Conservation (phyloP, 2,797 vertebrate genomes). For the Zalophus californianus region DNA sequence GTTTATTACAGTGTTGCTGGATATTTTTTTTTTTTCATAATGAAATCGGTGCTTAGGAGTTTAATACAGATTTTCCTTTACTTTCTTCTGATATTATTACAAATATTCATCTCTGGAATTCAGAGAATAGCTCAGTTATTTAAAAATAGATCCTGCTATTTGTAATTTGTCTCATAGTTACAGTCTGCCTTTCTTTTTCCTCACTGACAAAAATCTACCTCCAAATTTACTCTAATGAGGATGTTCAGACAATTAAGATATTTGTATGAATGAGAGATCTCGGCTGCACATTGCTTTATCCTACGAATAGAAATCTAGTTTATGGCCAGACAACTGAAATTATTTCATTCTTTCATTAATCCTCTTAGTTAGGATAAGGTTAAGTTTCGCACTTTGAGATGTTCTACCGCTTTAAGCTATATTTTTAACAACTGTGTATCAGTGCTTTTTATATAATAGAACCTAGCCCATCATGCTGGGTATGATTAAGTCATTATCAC, state of each 20-base stretch:
- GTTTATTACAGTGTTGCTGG: background rate
- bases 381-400: background rate
- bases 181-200: background rate
- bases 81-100: background rate
- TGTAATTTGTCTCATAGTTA: background rate
- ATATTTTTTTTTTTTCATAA: constrained; percentile 1
- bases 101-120: background rate
- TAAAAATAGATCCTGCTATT: background rate
- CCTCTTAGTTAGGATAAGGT: background rate
- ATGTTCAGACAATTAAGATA: background rate
- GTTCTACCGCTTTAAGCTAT: background rate
- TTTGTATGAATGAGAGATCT: background rate
- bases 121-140: background rate
- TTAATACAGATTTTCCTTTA: background rate
- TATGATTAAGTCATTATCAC: background rate
- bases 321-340: background rate
- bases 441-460: background rate
- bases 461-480: background rate
- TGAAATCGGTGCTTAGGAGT: constrained; percentile 9
- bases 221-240: background rate
- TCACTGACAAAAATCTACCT: background rate
- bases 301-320: background rate
- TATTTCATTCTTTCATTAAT: background rate
- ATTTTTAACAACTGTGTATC: background rate
- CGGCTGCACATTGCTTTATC: background rate